These are phyloP conservation scores for Horisme vitalbata DNA, from an alignment of 2,888 invertebrate genomes.

Conservation along the genomic window DNA sequence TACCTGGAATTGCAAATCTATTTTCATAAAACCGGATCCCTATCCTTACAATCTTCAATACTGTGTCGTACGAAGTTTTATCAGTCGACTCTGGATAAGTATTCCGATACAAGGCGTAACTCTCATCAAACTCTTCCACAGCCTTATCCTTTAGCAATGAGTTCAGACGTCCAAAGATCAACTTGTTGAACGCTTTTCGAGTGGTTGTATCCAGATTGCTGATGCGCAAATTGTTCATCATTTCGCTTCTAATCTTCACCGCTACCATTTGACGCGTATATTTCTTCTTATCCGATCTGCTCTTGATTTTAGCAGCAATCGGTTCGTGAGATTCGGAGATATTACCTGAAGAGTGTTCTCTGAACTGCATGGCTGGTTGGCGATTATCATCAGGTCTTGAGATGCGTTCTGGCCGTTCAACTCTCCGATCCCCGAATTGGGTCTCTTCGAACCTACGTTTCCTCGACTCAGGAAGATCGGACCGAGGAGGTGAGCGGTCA, in stretches of 20 bases:
- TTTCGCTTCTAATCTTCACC: slow-evolving; percentile 1
- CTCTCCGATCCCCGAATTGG: background rate
- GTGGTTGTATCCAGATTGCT: background rate
- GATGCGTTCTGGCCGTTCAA: slow-evolving; percentile 4
- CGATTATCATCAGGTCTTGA: background rate
- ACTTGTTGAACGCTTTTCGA: background rate
- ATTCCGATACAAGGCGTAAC: slow-evolving; percentile 1
- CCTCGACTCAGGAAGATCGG: background rate
- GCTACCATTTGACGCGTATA: background rate
- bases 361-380: background rate
- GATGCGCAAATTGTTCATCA: background rate
- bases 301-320: too few species aligned
- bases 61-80: background rate
- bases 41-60: background rate
- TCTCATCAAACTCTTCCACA: background rate
- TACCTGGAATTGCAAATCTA: too few species aligned
- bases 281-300: too few species aligned
- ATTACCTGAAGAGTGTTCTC: background rate
- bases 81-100: background rate
- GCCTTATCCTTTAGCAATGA: background rate
- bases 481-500: background rate
- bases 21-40: too few species aligned
- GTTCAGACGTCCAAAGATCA: background rate
- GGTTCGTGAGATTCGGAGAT: too few species aligned
- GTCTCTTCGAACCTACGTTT: slow-evolving; percentile 12